Evolutionary conservation across 2,888 invertebrate genomes (phyloP).

Genomic region (Tenthredo scrophulariae): DNA sequence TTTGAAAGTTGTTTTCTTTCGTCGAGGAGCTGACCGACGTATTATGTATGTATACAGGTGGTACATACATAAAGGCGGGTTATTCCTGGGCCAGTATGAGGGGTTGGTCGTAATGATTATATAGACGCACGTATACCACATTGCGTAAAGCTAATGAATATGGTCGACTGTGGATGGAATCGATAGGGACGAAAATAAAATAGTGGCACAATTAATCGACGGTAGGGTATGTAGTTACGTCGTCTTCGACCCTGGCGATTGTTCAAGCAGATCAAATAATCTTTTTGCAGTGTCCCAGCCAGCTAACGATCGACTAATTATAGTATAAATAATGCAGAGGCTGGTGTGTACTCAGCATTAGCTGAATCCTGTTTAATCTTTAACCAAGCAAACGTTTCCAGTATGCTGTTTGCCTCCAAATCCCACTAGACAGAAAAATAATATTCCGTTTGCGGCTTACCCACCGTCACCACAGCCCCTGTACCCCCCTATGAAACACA

Average conservation of each 20-base stretch:
- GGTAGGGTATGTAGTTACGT: background rate
- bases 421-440: conserved; percentile 29
- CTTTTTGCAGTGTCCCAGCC: conserved; percentile 9
- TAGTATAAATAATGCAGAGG: conserved; percentile 58
- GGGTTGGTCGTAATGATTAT: background rate
- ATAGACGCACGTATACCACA: background rate
- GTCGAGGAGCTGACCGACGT: background rate
- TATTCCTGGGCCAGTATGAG: background rate
- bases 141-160: background rate
- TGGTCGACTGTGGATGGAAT: background rate
- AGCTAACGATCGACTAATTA: conserved; percentile 58
- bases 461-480: conserved; percentile 25
- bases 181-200: background rate
- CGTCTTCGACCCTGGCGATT: conserved; percentile 13
- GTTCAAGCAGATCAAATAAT: conserved; percentile 36
- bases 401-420: conserved; percentile 35
- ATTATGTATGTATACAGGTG: background rate
- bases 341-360: conserved; percentile 53
- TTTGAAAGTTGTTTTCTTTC: conserved; percentile 19
- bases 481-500: conserved; percentile 18
- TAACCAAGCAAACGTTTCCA: conserved; percentile 53
- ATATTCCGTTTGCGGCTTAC: conserved; percentile 48
- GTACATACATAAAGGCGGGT: background rate
- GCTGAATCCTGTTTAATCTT: conserved; percentile 58
- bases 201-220: background rate